phyloP scores from a whole-genome alignment of 2,888 invertebrate species.

The Therioaphis trifolii region DNA sequence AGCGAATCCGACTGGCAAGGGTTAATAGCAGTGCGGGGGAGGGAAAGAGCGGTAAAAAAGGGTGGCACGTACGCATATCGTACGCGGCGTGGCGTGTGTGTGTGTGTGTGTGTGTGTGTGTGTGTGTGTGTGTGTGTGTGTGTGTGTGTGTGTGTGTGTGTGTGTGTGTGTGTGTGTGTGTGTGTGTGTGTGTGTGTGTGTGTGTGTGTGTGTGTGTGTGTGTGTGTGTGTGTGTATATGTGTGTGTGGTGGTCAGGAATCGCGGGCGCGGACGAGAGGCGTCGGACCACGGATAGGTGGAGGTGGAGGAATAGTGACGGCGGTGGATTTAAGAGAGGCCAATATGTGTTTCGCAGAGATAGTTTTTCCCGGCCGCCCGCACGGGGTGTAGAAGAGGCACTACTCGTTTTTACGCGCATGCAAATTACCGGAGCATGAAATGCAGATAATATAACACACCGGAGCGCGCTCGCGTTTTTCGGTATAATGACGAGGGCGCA shows the following conservation, averaged over 20 bases:
- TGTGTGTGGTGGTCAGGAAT: neutral
- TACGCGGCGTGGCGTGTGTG: too few relatives aligned
- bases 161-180: too few relatives aligned
- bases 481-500: slow-evolving; percentile 33
- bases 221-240: neutral
- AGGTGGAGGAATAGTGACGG: neutral
- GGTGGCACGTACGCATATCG: neutral
- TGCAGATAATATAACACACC: slow-evolving; percentile 51
- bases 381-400: neutral
- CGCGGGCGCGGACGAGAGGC: too few relatives aligned
- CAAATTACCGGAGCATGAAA: slow-evolving; percentile 61
- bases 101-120: too few relatives aligned
- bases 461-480: slow-evolving; percentile 25
- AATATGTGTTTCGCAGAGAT: slow-evolving; percentile 51
- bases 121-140: too few relatives aligned
- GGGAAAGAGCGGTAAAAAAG: neutral
- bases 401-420: slow-evolving; percentile 36
- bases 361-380: neutral
- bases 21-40: neutral
- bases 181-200: too few relatives aligned
- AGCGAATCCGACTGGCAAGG: too few relatives aligned
- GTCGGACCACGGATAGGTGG: neutral
- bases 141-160: too few relatives aligned
- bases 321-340: slow-evolving; percentile 8
- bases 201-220: too few relatives aligned